phyloP scores from a whole-genome alignment of 2,113 vertebrate species.

The Chitala chitala region DNA sequence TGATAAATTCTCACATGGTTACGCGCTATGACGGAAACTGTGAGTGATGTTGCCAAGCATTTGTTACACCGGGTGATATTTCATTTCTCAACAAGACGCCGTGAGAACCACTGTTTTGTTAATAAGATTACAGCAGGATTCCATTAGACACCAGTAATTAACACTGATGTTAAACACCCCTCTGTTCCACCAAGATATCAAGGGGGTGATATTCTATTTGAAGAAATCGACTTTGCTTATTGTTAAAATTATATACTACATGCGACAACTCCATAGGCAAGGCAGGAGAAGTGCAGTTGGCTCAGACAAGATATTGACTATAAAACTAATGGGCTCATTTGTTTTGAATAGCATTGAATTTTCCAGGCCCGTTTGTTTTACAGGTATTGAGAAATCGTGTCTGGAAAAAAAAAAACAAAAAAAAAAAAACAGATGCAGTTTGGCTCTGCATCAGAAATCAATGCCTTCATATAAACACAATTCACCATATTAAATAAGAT shows the following conservation, averaged over 20 bases:
- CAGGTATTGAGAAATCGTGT: too few relatives aligned
- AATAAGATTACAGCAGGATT: slow-evolving; percentile 16
- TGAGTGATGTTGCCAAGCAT: neutral
- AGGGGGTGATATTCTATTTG: neutral
- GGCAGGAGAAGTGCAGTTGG: neutral
- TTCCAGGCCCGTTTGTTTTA: too few relatives aligned
- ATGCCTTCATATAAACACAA: too few relatives aligned
- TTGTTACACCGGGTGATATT: slow-evolving; percentile 17
- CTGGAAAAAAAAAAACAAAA: too few relatives aligned
- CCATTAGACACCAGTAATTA: slow-evolving; percentile 19
- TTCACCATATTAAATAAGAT: too few relatives aligned
- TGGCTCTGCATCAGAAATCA: too few relatives aligned
- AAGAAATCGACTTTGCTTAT: slow-evolving; percentile 1
- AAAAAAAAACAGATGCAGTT: too few relatives aligned
- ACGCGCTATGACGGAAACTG: slow-evolving; percentile 5
- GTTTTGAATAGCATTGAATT: too few relatives aligned
- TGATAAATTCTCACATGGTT: slow-evolving; percentile 11
- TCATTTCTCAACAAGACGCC: slow-evolving; percentile 21
- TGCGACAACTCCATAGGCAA: neutral
- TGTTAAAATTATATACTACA: neutral
- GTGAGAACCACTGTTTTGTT: neutral
- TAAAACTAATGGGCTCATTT: too few relatives aligned
- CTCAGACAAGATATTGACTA: too few relatives aligned
- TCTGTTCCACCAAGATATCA: slow-evolving; percentile 4
- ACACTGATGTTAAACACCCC: neutral